phyloP scores from a whole-genome alignment of 2,888 invertebrate genomes.

The Anarsia innoxiella region DNA sequence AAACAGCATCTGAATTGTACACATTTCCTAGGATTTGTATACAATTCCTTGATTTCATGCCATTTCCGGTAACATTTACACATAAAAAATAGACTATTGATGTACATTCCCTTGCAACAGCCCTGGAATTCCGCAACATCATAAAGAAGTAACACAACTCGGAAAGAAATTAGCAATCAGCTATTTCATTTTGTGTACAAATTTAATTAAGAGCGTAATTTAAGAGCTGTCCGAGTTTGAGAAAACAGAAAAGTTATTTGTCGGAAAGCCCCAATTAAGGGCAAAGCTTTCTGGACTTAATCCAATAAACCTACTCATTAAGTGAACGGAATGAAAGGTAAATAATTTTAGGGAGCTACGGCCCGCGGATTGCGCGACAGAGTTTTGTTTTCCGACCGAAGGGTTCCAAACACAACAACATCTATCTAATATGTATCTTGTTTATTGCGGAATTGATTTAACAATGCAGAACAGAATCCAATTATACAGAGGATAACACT shows the following conservation, averaged over 20 bases:
- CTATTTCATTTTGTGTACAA: constrained; percentile 47
- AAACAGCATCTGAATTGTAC: too few species aligned
- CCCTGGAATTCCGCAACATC: background rate
- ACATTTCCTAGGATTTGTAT: too few species aligned
- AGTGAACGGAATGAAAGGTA: constrained; percentile 69
- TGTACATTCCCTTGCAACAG: background rate
- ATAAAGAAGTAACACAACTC: constrained; percentile 20
- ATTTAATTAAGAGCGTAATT: constrained; percentile 67
- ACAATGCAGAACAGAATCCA: constrained; percentile 34
- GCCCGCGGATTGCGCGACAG: constrained; percentile 33
- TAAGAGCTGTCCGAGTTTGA: constrained; percentile 67
- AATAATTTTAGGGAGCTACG: constrained; percentile 57
- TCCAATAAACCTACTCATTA: constrained; percentile 74
- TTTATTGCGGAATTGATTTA: constrained; percentile 34
- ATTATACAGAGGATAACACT: constrained; percentile 33
- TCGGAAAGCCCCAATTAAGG: constrained; percentile 72
- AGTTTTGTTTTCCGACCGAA: constrained; percentile 38
- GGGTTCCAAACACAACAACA: constrained; percentile 26
- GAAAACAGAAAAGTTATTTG: constrained; percentile 73
- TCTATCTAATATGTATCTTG: constrained; percentile 22
- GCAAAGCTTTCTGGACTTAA: constrained; percentile 71
- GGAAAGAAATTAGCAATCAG: constrained; percentile 35
- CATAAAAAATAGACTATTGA: background rate
- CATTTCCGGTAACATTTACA: too few species aligned
- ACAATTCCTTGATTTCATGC: constrained; percentile 7